Evolutionary conservation across 2,888 invertebrate genomes (phyloP).

Genomic region (Papilio protenor): DNA sequence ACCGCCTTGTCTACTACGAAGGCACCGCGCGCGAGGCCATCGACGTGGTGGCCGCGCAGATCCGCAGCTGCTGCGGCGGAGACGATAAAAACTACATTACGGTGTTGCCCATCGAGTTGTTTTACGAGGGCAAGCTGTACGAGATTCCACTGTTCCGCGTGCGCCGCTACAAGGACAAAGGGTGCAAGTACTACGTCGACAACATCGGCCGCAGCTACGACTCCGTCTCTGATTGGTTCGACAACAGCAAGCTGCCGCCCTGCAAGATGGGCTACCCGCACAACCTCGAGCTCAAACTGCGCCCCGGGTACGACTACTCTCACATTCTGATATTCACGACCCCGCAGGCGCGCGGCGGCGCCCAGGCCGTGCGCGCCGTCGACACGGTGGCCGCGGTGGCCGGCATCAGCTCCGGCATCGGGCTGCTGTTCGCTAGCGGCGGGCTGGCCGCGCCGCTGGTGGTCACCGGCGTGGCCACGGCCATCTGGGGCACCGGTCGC

Average conservation of each 20-base stretch:
- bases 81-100: constrained; percentile 48
- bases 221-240: constrained; percentile 45
- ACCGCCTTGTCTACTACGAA: constrained; percentile 49
- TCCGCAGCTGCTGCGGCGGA: constrained; percentile 48
- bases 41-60: constrained; percentile 49
- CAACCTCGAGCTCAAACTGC: constrained; percentile 44
- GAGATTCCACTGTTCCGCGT: constrained; percentile 50
- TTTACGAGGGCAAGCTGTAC: constrained; percentile 49
- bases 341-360: constrained; percentile 43
- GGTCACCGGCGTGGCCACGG: constrained; percentile 45
- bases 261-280: constrained; percentile 48
- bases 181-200: constrained; percentile 46
- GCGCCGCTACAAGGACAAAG: constrained; percentile 43
- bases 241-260: constrained; percentile 47
- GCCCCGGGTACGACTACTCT: constrained; percentile 45
- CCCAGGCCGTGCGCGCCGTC: constrained; percentile 44
- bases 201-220: constrained; percentile 46
- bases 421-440: constrained; percentile 48
- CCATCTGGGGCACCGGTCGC: constrained; percentile 48
- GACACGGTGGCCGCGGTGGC: constrained; percentile 48
- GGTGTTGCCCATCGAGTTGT: constrained; percentile 50
- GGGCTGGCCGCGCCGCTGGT: constrained; percentile 50
- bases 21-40: constrained; percentile 49
- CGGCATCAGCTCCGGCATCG: constrained; percentile 47
- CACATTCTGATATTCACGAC: constrained; percentile 43